Base-by-base conservation (phyloP, 2,797 vertebrate species). In the Enteromius treurensis region DNA sequence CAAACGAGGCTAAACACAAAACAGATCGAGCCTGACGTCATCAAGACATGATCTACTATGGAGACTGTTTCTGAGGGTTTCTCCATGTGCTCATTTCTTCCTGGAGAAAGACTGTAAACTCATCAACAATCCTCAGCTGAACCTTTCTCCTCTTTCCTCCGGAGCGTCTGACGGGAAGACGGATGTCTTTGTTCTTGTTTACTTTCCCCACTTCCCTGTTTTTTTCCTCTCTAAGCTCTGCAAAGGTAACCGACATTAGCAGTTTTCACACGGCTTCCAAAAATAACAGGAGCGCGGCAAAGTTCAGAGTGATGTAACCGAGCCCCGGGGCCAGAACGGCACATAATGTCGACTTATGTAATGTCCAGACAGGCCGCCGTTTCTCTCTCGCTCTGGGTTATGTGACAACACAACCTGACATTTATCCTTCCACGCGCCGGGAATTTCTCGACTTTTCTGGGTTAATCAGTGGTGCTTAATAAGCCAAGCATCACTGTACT, bases 291-390 rank as follows among this genome's bases (percentile, higher is more conserved):
- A 86, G 82, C 49, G 6, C 37, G 26, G 84, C 83, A 86, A 79
- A 87, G 88, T 87, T 91, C 89, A 87, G 70, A 71, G 55, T 94
- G 91, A 92, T 87, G 92, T 91, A 90, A 93, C 89, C 2, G n/a
- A 84, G 81, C 86, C 84, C 86, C 10, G 23, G 45, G 88, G 90
- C 86, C 70, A 85, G 58, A 83, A 88, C 71, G 70, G 82, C 87
- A 79, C 83, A 90, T 92, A 90, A 92, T 84, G 85, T 86, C 70
- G 55, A 77, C 84, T 93, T 91, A 89, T 87, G 87, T 89, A 92
- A 93, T 76, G 90, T 92, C 92, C 92, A 90, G 87, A 91, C 91
- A 86, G 87, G 84, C 85, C 71, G 14, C 74, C 49, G 11, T 49
- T 32, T 70, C n/a, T 34, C 79, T 70, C 15, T 42, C 81, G 62